These are phyloP conservation scores for Pteropus alecto DNA, from an alignment of 2,113 vertebrate species.

Conservation along the genomic window DNA sequence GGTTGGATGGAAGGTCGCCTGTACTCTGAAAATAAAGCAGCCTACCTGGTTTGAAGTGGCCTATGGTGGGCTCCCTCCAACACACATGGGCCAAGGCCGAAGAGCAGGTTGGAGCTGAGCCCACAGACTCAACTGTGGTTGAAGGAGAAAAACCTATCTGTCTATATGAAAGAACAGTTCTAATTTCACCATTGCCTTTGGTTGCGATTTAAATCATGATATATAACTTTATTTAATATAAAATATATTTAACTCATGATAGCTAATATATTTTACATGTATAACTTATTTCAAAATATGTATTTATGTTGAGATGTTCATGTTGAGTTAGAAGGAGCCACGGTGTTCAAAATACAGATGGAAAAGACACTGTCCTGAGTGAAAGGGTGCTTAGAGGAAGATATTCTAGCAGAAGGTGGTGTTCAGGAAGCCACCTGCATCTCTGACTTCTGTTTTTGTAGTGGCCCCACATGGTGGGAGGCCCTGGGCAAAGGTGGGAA, in stretches of 20 bases:
- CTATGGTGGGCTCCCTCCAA: background rate
- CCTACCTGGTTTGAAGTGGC: background rate
- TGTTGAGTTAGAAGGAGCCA: background rate
- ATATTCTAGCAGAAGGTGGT: background rate
- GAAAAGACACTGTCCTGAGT: background rate
- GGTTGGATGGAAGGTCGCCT: background rate
- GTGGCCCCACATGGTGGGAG: background rate
- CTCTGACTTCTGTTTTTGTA: background rate
- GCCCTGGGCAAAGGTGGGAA: background rate
- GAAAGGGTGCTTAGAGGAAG: background rate
- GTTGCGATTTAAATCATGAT: background rate
- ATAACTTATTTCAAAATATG: background rate
- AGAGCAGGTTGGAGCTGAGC: background rate
- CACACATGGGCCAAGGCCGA: background rate
- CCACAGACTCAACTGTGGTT: background rate
- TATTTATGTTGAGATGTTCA: background rate
- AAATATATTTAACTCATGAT: background rate
- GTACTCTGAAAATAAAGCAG: background rate
- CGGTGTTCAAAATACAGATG: background rate
- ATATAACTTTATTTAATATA: background rate
- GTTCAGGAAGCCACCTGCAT: background rate
- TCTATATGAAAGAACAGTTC: background rate
- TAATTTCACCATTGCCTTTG: background rate
- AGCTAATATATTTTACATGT: background rate
- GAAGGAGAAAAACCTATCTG: background rate